Evolutionary conservation across 2,113 vertebrate species (phyloP).

Genomic region (Dolichallabes microphthalmus): DNA sequence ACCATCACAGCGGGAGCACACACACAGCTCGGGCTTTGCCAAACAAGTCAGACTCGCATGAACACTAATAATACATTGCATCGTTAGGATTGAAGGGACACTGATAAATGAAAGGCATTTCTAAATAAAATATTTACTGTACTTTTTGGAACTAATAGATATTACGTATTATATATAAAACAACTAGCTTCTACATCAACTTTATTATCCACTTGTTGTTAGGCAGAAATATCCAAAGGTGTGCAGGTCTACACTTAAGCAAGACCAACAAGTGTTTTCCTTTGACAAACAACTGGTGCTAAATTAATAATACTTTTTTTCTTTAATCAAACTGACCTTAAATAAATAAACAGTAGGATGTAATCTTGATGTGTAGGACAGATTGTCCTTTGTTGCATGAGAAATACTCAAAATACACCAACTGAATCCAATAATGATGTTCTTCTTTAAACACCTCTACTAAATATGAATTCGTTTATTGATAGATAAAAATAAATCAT

Average conservation of each 20-base stretch:
- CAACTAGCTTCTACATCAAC: not conserved
- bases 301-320: not conserved
- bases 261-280: not conserved
- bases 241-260: not conserved
- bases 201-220: not conserved
- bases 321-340: not conserved
- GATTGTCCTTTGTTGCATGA: not conserved
- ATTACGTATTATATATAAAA: not conserved
- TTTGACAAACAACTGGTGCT: not conserved
- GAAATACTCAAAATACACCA: not conserved
- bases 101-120: not conserved
- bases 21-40: not conserved
- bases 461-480: not conserved
- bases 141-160: not conserved
- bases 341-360: too few relatives aligned
- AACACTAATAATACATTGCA: not conserved
- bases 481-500: not conserved
- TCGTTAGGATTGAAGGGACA: not conserved
- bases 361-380: not conserved
- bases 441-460: not conserved
- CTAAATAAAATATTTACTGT: not conserved
- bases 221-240: not conserved
- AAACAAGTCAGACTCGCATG: not conserved
- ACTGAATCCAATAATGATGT: not conserved
- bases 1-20: conserved; percentile 24